Evolutionary conservation across 2,888 invertebrate species (phyloP).

Genomic region (Trichogramma evanescens): DNA sequence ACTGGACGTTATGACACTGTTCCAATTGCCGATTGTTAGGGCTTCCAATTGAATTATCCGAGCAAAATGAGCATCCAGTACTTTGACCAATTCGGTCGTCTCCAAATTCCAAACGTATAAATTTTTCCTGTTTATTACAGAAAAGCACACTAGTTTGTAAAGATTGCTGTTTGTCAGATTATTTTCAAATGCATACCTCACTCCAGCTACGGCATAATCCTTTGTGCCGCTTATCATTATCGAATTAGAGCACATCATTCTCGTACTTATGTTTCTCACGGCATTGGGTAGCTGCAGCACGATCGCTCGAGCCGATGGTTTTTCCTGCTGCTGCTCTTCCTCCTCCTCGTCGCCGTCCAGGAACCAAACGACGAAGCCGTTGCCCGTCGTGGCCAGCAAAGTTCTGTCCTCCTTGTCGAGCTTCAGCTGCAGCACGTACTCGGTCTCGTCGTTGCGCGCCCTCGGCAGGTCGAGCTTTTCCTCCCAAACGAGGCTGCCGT

Average conservation of each 20-base stretch:
- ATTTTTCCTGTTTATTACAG: slow-evolving; percentile 61
- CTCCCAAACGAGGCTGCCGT: slow-evolving; percentile 57
- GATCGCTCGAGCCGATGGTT: slow-evolving; percentile 47
- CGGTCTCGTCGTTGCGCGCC: slow-evolving; percentile 64
- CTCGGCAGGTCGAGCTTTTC: slow-evolving; percentile 58
- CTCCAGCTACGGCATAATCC: slow-evolving; percentile 91
- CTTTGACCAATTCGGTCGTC: slow-evolving; percentile 75
- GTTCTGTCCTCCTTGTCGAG: slow-evolving; percentile 74
- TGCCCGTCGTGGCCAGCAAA: slow-evolving; percentile 75
- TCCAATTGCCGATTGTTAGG: slow-evolving; percentile 82
- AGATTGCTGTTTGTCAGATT: too few species aligned
- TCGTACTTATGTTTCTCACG: slow-evolving; percentile 86
- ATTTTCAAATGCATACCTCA: slow-evolving; percentile 54
- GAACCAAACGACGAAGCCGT: slow-evolving; percentile 79
- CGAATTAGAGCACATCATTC: slow-evolving; percentile 83
- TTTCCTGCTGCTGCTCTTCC: too few species aligned
- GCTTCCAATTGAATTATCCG: slow-evolving; percentile 88
- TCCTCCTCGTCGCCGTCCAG: slow-evolving; percentile 50
- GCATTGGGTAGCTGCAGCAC: slow-evolving; percentile 74
- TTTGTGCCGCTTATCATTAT: slow-evolving; percentile 85
- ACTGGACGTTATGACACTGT: slow-evolving; percentile 91
- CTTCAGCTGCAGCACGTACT: slow-evolving; percentile 74
- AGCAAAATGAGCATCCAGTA: slow-evolving; percentile 94
- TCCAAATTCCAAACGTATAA: slow-evolving; percentile 90
- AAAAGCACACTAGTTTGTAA: not conserved